phyloP scores from a whole-genome alignment of 2,113 vertebrate genomes.

The Anhinga rufa region DNA sequence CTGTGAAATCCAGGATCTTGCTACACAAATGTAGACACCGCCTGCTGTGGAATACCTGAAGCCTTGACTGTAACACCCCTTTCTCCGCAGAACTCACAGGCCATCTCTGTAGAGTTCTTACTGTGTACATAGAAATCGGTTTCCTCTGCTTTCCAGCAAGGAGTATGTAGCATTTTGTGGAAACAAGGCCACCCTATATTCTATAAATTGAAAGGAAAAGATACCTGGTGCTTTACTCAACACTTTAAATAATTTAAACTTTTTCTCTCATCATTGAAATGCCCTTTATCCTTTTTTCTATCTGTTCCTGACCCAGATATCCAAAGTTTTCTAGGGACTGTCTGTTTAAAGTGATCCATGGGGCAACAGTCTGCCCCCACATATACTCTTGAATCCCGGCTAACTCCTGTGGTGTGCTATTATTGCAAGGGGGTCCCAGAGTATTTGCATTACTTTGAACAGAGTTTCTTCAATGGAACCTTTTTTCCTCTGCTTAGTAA shows the following conservation, averaged over 20 bases:
- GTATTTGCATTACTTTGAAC: not conserved
- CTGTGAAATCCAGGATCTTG: slow-evolving; percentile 64
- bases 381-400: not conserved
- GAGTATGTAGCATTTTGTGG: slow-evolving; percentile 7
- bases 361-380: not conserved
- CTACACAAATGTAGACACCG: slow-evolving; percentile 53
- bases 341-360: not conserved
- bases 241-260: not conserved
- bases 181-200: slow-evolving; percentile 28
- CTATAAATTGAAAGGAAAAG: not conserved
- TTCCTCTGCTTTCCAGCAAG: slow-evolving; percentile 45
- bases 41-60: slow-evolving; percentile 64
- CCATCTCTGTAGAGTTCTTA: slow-evolving; percentile 23
- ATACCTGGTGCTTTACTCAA: slow-evolving; percentile 27
- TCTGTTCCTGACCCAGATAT: not conserved
- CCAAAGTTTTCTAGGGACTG: not conserved
- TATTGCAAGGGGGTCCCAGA: not conserved
- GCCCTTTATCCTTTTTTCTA: not conserved
- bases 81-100: not conserved
- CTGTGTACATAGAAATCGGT: slow-evolving; percentile 26
- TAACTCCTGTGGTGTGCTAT: not conserved
- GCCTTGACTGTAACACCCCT: slow-evolving; percentile 58
- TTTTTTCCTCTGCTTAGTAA: not conserved
- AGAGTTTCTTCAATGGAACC: not conserved
- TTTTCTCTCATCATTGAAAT: not conserved